Evolutionary conservation across 2,888 invertebrate genomes (phyloP), one percentile per base, ranked within the genome.

Genomic region (Andrena haemorrhoa): DNA sequence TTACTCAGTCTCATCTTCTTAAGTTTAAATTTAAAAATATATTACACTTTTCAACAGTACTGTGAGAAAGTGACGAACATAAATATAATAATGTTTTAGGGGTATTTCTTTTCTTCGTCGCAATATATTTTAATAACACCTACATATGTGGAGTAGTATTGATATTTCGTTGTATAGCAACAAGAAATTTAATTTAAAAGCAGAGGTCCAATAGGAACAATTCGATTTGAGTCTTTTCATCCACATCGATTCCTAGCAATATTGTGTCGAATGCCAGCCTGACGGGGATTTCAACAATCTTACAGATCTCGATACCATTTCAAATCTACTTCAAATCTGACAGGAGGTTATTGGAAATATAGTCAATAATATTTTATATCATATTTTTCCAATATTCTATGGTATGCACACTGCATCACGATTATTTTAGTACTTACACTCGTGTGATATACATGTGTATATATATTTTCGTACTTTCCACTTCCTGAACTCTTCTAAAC

Each of bases 321-420:
- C 58, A 23, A 74, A 74, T 74, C 49, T 65, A 65, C 65, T 60
- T 65, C 58, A 65, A 63, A 75, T 75, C 56, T 49, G 60, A 60
- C 60, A 35, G 77, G 35, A 65, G 65, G 60, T 66, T 73, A 65
- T 74, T 65, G 77, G 74, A 77, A 60, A 72, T 56, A 75, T 33
- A 72, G 75, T 56, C 41, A 75, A 75, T 47, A 41, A 61, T 51
- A 35, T 71, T 61, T 47, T 71, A 35, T 49, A 51, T 61, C 35
- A 23, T 53, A 53, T 7, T 71, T 8, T 61, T n/a, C 26, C 16
- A 26, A 35, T 35, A 35, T 61, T 58, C 10, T 26, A 29, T 41
- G 23, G 6, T 53, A 10, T 12, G 4, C 53, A 16, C 12, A 16
- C 56, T 26, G 16, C 10, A 16, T 16, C n/a, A n/a, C 41, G 10